Percentiles rank a stretch among this genome's conserved stretches.
phyloP scores from a whole-genome alignment of 2,797 vertebrate genomes.

The Setipinna tenuifilis region DNA sequence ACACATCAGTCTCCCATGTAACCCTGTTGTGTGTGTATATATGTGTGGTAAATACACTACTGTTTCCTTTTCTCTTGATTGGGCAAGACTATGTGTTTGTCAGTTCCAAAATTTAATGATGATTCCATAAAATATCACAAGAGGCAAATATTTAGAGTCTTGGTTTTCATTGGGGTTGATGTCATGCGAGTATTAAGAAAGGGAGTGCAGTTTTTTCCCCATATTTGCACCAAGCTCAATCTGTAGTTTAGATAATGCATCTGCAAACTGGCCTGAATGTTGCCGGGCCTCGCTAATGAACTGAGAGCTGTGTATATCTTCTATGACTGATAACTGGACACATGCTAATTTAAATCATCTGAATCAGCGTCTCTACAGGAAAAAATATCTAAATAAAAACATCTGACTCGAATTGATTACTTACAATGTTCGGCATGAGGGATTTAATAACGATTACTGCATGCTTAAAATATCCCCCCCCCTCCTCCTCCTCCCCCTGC shows the following conservation, averaged over 20 bases:
- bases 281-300: slow-evolving; percentile 62
- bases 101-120: slow-evolving; percentile 76
- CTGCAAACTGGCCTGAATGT: slow-evolving; percentile 58
- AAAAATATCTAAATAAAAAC: slow-evolving; percentile 79
- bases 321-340: slow-evolving; percentile 74
- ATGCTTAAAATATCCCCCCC: slow-evolving; percentile 69
- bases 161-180: slow-evolving; percentile 69
- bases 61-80: slow-evolving; percentile 62
- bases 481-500: background rate
- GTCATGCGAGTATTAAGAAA: slow-evolving; percentile 42
- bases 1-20: slow-evolving; percentile 73
- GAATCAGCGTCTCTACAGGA: slow-evolving; percentile 71
- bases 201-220: slow-evolving; percentile 7
- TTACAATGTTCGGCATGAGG: slow-evolving; percentile 70
- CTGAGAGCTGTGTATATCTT: slow-evolving; percentile 67
- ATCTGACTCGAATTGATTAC: slow-evolving; percentile 81
- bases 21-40: slow-evolving; percentile 56
- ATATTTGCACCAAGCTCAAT: slow-evolving; percentile 47
- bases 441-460: slow-evolving; percentile 62
- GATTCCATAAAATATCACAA: slow-evolving; percentile 73
- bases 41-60: slow-evolving; percentile 70
- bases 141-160: slow-evolving; percentile 76
- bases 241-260: slow-evolving; percentile 61
- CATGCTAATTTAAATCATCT: slow-evolving; percentile 82
- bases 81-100: slow-evolving; percentile 74